These are phyloP conservation scores for Ennomos fuscantarius DNA, from an alignment of 2,888 invertebrate species.

Conservation along the genomic window DNA sequence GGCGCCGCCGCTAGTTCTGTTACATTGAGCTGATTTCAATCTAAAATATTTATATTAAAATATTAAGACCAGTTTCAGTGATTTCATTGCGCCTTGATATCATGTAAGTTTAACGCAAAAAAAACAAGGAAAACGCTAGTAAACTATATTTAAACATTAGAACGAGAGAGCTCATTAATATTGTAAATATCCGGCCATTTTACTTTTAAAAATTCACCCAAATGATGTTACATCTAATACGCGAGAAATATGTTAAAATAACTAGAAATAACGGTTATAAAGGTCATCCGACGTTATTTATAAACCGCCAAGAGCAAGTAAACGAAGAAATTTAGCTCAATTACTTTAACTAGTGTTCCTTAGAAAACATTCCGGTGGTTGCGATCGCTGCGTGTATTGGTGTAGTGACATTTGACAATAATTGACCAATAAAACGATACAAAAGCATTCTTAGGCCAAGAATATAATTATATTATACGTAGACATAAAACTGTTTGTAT, in stretches of 20 bases:
- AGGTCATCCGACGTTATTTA: conserved; percentile 30
- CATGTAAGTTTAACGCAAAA: too few species aligned
- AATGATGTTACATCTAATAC: conserved; percentile 24
- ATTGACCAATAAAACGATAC: background rate
- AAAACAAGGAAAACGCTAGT: too few species aligned
- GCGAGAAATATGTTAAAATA: conserved; percentile 30
- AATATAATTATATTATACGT: background rate
- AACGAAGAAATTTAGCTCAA: conserved; percentile 9
- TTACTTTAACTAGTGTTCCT: conserved; percentile 26
- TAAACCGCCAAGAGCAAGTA: conserved; percentile 21
- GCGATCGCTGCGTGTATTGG: background rate
- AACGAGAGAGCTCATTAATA: conserved; percentile 3
- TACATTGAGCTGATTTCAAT: too few species aligned
- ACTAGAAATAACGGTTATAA: conserved; percentile 22
- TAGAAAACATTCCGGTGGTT: conserved; percentile 31
- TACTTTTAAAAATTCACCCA: conserved; percentile 17
- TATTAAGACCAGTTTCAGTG: too few species aligned
- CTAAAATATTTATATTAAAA: too few species aligned
- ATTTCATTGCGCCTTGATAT: too few species aligned
- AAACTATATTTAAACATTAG: background rate
- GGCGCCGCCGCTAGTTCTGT: too few species aligned
- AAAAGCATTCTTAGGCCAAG: background rate
- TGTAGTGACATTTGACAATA: background rate
- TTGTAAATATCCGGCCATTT: conserved; percentile 1
- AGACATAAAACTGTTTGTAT: too few species aligned